Base-by-base conservation (phyloP, 2,797 vertebrate species). In the Halcyon smyrnensis region DNA sequence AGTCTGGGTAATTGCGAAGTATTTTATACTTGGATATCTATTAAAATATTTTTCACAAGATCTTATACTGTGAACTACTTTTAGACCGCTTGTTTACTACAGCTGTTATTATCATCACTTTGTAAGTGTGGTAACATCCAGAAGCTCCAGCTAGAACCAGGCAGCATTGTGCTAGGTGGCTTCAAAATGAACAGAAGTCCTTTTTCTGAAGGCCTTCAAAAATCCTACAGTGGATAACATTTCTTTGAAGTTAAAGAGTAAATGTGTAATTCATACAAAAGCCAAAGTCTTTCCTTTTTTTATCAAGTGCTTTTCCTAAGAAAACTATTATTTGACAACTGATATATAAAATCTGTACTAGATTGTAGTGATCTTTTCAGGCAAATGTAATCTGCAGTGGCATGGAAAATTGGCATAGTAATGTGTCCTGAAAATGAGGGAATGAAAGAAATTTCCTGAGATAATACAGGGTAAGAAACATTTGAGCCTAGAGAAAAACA, bases 251-350 rank as follows among this genome's bases (percentile, higher is more conserved):
- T 63, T 73, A 48, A 88, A 88, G 27, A 13, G 7, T 71, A 12
- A 57, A 71, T 30, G 5, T 56, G 39, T 65, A 79, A 88, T 79
- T 93, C 12, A 59, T 39, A 45, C 37, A 81, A 82, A 86, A 70
- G 9, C 5, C 32, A 53, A 56, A 68, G 20, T 57, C 10, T 48
- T 63, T 67, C 9, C 6, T 57, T 57, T 89, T 89, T 80, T 59
- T n/a, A 64, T 75, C 6, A 6, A 84, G 87, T 59, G 30, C 5
- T 70, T 93, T 90, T 90, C 43, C n/a, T 77, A 89, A 90, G 76
- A 88, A 68, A 80, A 70, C 23, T 93, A 25, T 79, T 69, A 81
- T 76, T 93, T 95, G 80, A 84, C 59, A 93, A 76, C 18, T 56
- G 32, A 25, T 80, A 50, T 50, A 56, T 74, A 82, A 88, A 90